phyloP scores from a whole-genome alignment of 2,888 invertebrate species.

The Stenurella melanura region DNA sequence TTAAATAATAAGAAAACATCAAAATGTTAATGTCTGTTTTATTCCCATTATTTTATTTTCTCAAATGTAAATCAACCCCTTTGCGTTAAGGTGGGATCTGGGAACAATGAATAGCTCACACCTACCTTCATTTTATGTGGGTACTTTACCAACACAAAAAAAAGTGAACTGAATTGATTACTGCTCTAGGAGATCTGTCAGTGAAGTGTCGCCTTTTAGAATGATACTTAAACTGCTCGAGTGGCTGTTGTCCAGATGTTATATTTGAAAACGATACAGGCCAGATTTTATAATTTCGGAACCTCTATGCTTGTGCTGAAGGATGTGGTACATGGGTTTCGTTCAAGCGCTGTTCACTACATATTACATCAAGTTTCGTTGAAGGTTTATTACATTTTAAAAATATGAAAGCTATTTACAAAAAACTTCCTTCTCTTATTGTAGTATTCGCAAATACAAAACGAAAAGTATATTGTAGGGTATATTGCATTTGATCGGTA shows the following conservation, averaged over 20 bases:
- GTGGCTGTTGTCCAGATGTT: slow-evolving; percentile 27
- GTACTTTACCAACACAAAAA: slow-evolving; percentile 26
- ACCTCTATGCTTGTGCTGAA: neutral
- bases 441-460: no score
- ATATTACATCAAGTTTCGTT: no score
- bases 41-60: slow-evolving; percentile 29
- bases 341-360: no score
- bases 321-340: neutral
- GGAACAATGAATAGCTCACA: slow-evolving; percentile 25
- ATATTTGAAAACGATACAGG: slow-evolving; percentile 25
- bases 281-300: neutral
- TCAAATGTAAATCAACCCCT: slow-evolving; percentile 36
- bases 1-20: slow-evolving; percentile 40
- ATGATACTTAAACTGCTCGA: slow-evolving; percentile 1
- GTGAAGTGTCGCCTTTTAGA: slow-evolving; percentile 10
- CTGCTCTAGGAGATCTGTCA: neutral
- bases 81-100: slow-evolving; percentile 19
- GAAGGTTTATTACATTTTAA: no score
- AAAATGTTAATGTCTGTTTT: slow-evolving; percentile 33
- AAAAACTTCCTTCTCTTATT: no score
- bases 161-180: slow-evolving; percentile 11
- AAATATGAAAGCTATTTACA: no score
- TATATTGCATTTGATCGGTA: no score
- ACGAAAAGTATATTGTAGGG: no score
- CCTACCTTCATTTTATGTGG: slow-evolving; percentile 15